Conservation (phyloP, 2,888 invertebrate species). For the Chrysolina oricalcia region DNA sequence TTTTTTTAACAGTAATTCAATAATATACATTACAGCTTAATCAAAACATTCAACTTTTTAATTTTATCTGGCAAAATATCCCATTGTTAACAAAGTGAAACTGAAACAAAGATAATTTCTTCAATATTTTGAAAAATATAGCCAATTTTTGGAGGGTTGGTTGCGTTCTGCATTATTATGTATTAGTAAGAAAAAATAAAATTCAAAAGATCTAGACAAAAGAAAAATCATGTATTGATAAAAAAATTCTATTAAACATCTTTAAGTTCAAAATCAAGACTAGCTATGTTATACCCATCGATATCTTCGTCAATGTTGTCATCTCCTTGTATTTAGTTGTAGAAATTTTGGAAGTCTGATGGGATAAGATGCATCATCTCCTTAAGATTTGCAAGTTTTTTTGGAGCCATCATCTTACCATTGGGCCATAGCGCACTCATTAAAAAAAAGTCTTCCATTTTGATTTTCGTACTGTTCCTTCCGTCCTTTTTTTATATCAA, state of each 20-base stretch:
- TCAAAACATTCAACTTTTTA: too few species aligned
- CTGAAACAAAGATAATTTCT: neutral
- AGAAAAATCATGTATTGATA: neutral
- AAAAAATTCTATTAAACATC: neutral
- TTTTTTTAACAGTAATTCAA: neutral
- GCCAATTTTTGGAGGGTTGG: neutral
- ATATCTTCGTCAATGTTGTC: conserved; percentile 1
- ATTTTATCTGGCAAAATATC: too few species aligned
- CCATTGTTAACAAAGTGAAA: conserved; percentile 9
- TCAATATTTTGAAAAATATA: conserved; percentile 1
- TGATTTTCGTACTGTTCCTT: too few species aligned
- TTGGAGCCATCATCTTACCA: too few species aligned
- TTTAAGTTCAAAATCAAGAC: neutral
- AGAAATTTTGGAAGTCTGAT: conserved; percentile 1
- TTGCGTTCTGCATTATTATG: conserved; percentile 1
- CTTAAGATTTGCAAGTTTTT: too few species aligned
- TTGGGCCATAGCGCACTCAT: too few species aligned
- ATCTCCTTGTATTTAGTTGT: neutral
- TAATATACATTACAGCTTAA: too few species aligned
- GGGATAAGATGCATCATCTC: too few species aligned
- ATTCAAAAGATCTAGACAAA: conserved; percentile 3
- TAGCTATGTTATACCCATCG: neutral
- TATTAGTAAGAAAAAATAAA: conserved; percentile 3
- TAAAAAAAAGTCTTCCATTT: too few species aligned
- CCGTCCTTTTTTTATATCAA: too few species aligned